Evolutionary conservation across 2,113 vertebrate genomes (phyloP).

Genomic region (Fukomys damarensis): DNA sequence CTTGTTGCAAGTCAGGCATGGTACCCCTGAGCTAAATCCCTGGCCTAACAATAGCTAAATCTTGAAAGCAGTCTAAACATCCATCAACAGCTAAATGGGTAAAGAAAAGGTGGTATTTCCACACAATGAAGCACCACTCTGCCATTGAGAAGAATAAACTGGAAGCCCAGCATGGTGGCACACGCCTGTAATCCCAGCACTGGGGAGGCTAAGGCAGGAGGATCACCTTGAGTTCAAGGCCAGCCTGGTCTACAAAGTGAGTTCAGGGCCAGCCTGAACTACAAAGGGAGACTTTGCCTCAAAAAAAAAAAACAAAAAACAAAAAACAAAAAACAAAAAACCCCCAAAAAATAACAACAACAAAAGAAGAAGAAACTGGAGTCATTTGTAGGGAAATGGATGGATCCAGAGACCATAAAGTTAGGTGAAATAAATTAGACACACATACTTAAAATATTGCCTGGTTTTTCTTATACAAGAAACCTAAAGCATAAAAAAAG

Average conservation of each 20-base stretch:
- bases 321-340: too few relatives aligned
- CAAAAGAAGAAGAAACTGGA: too few relatives aligned
- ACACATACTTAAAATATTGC: not conserved
- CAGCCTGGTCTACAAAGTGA: too few relatives aligned
- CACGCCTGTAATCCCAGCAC: too few relatives aligned
- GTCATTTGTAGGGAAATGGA: not conserved
- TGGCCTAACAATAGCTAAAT: not conserved
- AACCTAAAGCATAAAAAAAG: not conserved
- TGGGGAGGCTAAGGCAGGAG: too few relatives aligned
- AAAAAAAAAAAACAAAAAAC: too few relatives aligned
- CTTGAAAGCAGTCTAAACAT: not conserved
- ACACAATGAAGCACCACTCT: not conserved
- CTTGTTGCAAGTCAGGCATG: too few relatives aligned
- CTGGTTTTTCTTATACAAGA: not conserved
- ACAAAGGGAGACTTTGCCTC: too few relatives aligned
- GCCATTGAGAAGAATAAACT: not conserved
- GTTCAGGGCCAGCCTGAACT: too few relatives aligned
- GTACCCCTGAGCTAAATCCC: too few relatives aligned
- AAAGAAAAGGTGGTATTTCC: not conserved
- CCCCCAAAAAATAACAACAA: too few relatives aligned
- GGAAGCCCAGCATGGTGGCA: not conserved
- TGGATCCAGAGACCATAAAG: not conserved
- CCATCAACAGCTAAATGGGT: not conserved
- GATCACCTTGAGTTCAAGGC: too few relatives aligned
- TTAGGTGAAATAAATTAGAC: not conserved